Conservation (phyloP, 2,113 vertebrate genomes). For the Anguilla japonica region DNA sequence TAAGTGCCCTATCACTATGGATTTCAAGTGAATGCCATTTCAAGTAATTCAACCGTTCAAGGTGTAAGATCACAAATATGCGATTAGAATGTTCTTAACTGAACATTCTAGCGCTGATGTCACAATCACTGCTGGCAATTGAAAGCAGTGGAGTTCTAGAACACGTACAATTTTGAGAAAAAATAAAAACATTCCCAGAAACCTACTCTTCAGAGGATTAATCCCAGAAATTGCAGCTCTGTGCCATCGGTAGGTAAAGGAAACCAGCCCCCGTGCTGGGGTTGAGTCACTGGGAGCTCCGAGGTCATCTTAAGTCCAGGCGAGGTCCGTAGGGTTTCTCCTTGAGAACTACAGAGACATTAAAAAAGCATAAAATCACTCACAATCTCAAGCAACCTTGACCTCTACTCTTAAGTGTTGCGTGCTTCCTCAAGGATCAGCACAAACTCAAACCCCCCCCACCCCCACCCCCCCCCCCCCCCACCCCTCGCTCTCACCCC, state of each 20-base stretch:
- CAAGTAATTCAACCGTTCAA: too few species aligned
- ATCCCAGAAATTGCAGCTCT: conserved; percentile 19
- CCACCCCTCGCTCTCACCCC: conserved; percentile 23
- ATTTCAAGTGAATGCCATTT: not conserved
- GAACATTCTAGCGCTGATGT: too few species aligned
- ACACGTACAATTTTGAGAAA: too few species aligned
- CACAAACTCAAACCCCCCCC: not conserved
- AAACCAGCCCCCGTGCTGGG: not conserved
- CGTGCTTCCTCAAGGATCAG: conserved; percentile 44
- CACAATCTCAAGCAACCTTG: conserved; percentile 52
- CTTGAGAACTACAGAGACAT: conserved; percentile 1
- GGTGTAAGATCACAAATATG: too few species aligned
- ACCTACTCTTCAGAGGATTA: not conserved
- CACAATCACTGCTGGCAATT: too few species aligned
- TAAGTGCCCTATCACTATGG: not conserved
- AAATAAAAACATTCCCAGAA: too few species aligned
- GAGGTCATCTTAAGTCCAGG: not conserved
- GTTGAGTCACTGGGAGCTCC: not conserved
- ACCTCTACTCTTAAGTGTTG: conserved; percentile 48
- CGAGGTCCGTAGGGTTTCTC: not conserved
- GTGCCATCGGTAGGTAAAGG: not conserved
- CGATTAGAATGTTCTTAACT: too few species aligned
- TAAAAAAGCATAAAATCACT: conserved; percentile 31
- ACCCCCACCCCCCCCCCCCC: conserved; percentile 33
- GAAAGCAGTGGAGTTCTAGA: too few species aligned